These are phyloP conservation scores for Cairina moschata DNA, from an alignment of 2,113 vertebrate species.

Conservation along the genomic window DNA sequence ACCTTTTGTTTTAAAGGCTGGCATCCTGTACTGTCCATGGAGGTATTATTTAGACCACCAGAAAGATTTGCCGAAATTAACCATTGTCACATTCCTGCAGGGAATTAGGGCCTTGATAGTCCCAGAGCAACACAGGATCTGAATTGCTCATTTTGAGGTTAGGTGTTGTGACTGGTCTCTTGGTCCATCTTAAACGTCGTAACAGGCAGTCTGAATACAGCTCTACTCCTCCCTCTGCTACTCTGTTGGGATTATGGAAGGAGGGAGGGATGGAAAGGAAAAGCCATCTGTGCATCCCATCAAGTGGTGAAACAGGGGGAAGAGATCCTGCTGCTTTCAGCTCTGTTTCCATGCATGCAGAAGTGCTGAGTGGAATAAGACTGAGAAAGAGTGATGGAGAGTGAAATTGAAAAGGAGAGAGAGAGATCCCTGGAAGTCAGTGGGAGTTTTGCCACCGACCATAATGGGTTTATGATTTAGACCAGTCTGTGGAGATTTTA, in stretches of 20 bases:
- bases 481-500: slow-evolving; percentile 36
- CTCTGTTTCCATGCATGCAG: neutral
- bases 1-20: slow-evolving; percentile 9
- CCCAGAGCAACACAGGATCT: neutral
- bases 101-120: neutral
- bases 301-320: neutral
- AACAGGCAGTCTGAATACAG: neutral
- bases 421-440: neutral
- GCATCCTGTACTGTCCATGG: neutral
- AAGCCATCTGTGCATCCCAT: slow-evolving; percentile 47
- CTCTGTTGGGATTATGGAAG: neutral
- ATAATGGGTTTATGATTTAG: slow-evolving; percentile 46
- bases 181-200: neutral
- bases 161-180: neutral
- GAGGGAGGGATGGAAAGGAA: neutral
- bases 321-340: slow-evolving; percentile 48
- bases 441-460: slow-evolving; percentile 2
- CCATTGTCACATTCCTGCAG: neutral
- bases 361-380: slow-evolving; percentile 35
- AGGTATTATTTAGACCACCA: neutral
- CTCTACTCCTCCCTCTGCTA: neutral
- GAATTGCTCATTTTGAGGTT: neutral
- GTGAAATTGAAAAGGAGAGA: slow-evolving; percentile 34
- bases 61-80: neutral
- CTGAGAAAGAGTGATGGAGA: slow-evolving; percentile 20